Evolutionary conservation across 2,888 invertebrate genomes (phyloP).

Genomic region (Hyppa rectilinea): DNA sequence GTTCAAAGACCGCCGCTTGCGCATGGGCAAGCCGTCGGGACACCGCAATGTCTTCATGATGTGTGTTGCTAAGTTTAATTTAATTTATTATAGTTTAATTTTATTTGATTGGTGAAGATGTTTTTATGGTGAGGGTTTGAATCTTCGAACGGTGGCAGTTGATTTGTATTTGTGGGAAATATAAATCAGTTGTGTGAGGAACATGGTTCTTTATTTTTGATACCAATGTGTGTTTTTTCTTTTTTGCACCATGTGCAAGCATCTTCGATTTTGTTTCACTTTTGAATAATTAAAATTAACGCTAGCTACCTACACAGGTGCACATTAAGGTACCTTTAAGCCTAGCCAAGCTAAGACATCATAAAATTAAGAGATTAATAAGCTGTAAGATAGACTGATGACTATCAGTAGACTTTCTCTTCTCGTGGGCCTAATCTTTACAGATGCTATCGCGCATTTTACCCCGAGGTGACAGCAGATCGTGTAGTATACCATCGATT

Average conservation of each 20-base stretch:
- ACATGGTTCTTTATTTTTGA: background rate
- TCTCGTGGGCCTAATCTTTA: slow-evolving; percentile 38
- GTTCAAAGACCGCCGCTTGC: slow-evolving; percentile 62
- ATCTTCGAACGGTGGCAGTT: slow-evolving; percentile 14
- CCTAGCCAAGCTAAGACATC: slow-evolving; percentile 27
- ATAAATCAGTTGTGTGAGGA: background rate
- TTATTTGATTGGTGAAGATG: slow-evolving; percentile 36
- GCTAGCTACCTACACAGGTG: background rate
- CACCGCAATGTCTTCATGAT: slow-evolving; percentile 61
- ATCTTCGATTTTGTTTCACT: background rate
- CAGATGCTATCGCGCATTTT: slow-evolving; percentile 41
- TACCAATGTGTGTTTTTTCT: background rate
- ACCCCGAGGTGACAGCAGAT: slow-evolving; percentile 33
- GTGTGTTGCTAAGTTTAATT: slow-evolving; percentile 48
- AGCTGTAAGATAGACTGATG: slow-evolving; percentile 12
- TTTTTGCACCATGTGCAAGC: background rate
- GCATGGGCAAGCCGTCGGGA: slow-evolving; percentile 52
- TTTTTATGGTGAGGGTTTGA: slow-evolving; percentile 7
- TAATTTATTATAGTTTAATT: slow-evolving; percentile 56
- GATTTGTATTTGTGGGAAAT: slow-evolving; percentile 26
- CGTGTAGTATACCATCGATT: slow-evolving; percentile 21
- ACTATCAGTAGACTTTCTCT: slow-evolving; percentile 21
- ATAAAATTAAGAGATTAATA: slow-evolving; percentile 33
- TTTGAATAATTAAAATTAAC: background rate
- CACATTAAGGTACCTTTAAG: background rate